Conservation (phyloP, 1,140 invertebrate genomes). For the Euura lappo region DNA sequence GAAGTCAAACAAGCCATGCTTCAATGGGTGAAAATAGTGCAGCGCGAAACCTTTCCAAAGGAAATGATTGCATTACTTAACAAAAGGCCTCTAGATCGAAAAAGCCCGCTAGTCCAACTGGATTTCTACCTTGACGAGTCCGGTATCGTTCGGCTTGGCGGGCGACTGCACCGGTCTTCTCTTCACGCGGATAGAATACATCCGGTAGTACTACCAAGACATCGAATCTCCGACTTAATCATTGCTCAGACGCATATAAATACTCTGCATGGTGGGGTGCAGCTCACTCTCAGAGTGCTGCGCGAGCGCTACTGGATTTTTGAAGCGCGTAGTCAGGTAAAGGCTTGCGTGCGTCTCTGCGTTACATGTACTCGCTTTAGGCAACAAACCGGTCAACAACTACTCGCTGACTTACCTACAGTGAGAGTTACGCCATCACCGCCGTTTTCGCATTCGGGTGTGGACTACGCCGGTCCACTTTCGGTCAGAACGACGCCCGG, state of each 20-base stretch:
- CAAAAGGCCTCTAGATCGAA: neutral
- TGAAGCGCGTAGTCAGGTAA: neutral
- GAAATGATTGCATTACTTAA: neutral
- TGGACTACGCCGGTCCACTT: constrained; percentile 54
- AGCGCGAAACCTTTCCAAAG: neutral
- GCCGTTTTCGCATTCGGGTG: constrained; percentile 44
- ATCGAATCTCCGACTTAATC: constrained; percentile 28
- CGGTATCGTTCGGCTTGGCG: constrained; percentile 27
- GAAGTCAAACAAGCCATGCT: neutral
- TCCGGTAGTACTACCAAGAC: constrained; percentile 28
- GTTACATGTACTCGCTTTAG: too few relatives aligned
- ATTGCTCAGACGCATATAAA: constrained; percentile 38
- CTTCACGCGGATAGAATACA: constrained; percentile 20
- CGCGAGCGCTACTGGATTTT: constrained; percentile 36
- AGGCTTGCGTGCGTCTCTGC: too few relatives aligned
- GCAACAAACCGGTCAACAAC: too few relatives aligned
- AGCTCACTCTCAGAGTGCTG: constrained; percentile 30
- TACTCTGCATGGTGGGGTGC: constrained; percentile 44
- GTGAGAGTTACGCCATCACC: constrained; percentile 29
- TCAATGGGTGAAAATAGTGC: neutral
- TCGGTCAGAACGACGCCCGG: constrained; percentile 22
- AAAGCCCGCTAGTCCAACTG: neutral
- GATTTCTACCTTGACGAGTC: constrained; percentile 21
- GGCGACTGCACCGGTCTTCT: constrained; percentile 21
- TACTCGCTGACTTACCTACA: neutral